Evolutionary conservation across 2,888 invertebrate genomes (phyloP).

Genomic region (Alsophila aescularia): DNA sequence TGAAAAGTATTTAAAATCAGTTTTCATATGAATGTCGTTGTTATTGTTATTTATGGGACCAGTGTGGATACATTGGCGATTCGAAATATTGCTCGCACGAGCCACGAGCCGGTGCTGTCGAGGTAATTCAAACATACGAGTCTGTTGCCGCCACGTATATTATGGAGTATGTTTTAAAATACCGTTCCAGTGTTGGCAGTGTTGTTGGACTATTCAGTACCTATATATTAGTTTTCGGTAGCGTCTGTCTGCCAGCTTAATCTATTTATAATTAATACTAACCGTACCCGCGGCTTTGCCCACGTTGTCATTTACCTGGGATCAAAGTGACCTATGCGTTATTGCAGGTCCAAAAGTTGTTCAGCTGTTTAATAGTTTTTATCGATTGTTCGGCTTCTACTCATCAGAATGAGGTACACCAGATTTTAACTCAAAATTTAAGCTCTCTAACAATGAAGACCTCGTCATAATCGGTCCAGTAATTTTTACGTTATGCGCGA

Average conservation of each 20-base stretch:
- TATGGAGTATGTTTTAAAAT: constrained; percentile 44
- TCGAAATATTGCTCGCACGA: constrained; percentile 40
- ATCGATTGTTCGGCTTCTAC: too few relatives aligned
- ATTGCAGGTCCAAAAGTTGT: too few relatives aligned
- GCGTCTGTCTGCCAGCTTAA: background rate
- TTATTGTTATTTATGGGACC: constrained; percentile 39
- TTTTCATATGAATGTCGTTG: constrained; percentile 39
- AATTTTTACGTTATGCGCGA: too few relatives aligned
- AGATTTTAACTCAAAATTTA: too few relatives aligned
- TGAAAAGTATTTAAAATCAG: constrained; percentile 24
- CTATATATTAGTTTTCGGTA: constrained; percentile 2
- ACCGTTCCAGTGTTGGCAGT: constrained; percentile 26
- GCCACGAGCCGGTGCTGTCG: constrained; percentile 43
- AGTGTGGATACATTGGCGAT: constrained; percentile 40
- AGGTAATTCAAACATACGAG: constrained; percentile 51
- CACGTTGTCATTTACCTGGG: too few relatives aligned
- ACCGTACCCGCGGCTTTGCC: too few relatives aligned
- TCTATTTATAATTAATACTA: background rate
- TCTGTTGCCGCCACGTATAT: constrained; percentile 47
- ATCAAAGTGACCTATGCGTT: too few relatives aligned
- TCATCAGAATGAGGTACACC: too few relatives aligned
- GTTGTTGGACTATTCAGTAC: constrained; percentile 4
- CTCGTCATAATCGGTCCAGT: too few relatives aligned
- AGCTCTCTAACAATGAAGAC: too few relatives aligned
- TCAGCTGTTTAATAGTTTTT: too few relatives aligned